phyloP scores from a whole-genome alignment of 1,140 invertebrate species.

The Chelonus insularis region DNA sequence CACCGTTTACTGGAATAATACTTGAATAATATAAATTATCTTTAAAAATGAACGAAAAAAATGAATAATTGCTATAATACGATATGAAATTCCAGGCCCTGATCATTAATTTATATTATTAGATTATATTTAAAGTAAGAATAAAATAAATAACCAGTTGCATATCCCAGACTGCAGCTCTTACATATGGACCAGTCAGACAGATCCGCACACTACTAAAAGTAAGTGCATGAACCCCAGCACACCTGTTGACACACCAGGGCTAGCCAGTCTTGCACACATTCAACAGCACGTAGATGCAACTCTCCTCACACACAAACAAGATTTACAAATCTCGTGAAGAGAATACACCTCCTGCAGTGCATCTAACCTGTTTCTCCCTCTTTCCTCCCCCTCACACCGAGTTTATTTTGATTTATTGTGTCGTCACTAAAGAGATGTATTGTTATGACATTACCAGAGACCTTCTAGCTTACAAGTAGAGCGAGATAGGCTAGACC shows the following conservation, averaged over 20 bases:
- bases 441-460: conserved; percentile 52
- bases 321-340: not conserved
- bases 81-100: too few species aligned
- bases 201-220: too few species aligned
- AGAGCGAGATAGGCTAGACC: not conserved
- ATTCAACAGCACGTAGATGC: not conserved
- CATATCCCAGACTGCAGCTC: too few species aligned
- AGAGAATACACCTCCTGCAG: conserved; percentile 38
- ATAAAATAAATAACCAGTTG: too few species aligned
- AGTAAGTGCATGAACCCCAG: too few species aligned
- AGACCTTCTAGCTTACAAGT: conserved; percentile 13
- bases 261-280: not conserved
- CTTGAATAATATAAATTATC: too few species aligned
- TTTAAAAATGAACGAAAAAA: too few species aligned
- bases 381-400: conserved; percentile 28
- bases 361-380: conserved; percentile 51
- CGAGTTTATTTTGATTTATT: conserved; percentile 54
- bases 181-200: too few species aligned
- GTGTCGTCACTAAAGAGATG: conserved; percentile 53
- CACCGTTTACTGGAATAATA: too few species aligned
- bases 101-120: too few species aligned
- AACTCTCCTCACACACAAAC: not conserved
- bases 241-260: conserved; percentile 3
- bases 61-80: too few species aligned
- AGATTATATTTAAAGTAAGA: too few species aligned